Base-by-base conservation (phyloP, 2,797 vertebrate genomes). In the Gila robusta region DNA sequence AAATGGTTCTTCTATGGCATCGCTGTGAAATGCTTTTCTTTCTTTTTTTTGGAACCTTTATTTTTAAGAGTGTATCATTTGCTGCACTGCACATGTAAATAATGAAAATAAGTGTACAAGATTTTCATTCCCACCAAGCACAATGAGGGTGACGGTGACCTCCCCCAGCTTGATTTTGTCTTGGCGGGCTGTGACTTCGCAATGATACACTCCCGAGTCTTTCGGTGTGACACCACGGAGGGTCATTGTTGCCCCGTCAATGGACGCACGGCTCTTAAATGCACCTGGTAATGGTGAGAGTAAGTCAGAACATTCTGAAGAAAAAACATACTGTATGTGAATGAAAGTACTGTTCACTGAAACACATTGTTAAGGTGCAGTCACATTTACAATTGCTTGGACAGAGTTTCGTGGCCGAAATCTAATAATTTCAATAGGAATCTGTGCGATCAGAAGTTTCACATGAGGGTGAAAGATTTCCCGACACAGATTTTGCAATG, bases 161-260 rank as follows among this genome's bases (percentile, higher is more conserved):
- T 99, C 98, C 87, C 96, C 96, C n/a, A 99, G 93, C 86, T 35
- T 96, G 28, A 93, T 92, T 80, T 95, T 93, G 91, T 99, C 97
- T 9, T 95, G 92, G 0, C 94, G 94, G 66, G 96, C 97, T 0
- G 96, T 98, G 87, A 99, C 95, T 95, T 99, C 98, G 86, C 98
- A 99, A 70, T 97, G 97, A 70, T 99, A 99, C 37, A 95, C 95
- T 39, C 97, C 98, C 0, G 98, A 96, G 92, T 99, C 98, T 12
- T 92, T 96, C 93, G 97, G 96, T 10, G 96, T 97, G n/a, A 98
- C 96, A 0, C 97, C 96, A 92, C 95, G 97, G 81, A 99, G 95
- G 10, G 95, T 95, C 90, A 99, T 95, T 11, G 95, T 97, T 4
- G 97, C 97, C 66, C 96, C 96, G 16, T 97, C 94, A 81, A 99